Conservation (phyloP, 2,888 invertebrate genomes). For the Caenorhabditis parvicauda region DNA sequence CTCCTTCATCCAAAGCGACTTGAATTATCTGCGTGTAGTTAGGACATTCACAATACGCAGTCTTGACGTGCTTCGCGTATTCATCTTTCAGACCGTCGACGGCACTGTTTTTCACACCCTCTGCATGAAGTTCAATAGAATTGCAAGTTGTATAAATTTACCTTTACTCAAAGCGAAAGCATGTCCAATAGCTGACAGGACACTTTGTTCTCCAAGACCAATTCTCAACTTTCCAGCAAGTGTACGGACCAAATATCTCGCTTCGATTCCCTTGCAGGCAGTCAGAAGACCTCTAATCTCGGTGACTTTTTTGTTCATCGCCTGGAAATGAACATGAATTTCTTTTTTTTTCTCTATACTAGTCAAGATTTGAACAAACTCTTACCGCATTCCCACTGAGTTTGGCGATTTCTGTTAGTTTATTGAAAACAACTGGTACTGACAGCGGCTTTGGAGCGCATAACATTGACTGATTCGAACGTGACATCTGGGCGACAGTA, state of each 20-base stretch:
- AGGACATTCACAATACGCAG: conserved; percentile 76
- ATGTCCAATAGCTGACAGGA: conserved; percentile 83
- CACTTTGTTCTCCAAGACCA: conserved; percentile 93
- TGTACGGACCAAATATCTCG: conserved; percentile 49
- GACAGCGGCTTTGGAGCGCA: conserved; percentile 79
- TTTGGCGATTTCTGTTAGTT: conserved; percentile 81
- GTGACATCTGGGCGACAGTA: conserved; percentile 56
- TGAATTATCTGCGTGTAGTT: conserved; percentile 84
- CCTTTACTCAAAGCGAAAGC: conserved; percentile 67
- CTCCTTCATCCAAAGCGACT: conserved; percentile 76
- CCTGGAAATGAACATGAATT: too few relatives aligned
- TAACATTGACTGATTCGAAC: conserved; percentile 78
- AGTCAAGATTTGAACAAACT: background rate
- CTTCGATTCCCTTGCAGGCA: conserved; percentile 67
- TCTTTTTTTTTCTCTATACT: background rate
- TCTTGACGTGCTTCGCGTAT: conserved; percentile 23
- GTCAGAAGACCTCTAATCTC: conserved; percentile 88
- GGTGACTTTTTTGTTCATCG: conserved; percentile 77
- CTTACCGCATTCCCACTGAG: conserved; percentile 72
- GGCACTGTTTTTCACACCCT: conserved; percentile 10
- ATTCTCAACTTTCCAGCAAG: conserved; percentile 77
- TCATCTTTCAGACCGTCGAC: conserved; percentile 19
- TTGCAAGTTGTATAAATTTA: too few relatives aligned
- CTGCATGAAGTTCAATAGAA: too few relatives aligned
- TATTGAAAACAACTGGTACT: conserved; percentile 76